These are phyloP conservation scores for Indicator indicator DNA, from an alignment of 2,113 vertebrate species.

Conservation along the genomic window DNA sequence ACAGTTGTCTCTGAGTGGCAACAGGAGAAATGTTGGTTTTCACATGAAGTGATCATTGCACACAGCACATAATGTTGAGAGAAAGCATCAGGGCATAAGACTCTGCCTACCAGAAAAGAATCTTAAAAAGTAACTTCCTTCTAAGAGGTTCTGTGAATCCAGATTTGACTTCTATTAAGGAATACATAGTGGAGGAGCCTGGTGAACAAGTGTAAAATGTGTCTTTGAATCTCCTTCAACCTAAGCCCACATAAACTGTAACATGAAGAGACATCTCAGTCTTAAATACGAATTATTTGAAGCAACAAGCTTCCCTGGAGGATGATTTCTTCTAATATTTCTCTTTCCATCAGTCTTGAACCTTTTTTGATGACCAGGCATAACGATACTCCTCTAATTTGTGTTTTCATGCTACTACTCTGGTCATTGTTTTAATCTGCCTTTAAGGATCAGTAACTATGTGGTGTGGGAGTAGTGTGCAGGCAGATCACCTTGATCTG, in stretches of 20 bases:
- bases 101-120: background rate
- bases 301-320: background rate
- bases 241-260: background rate
- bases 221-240: background rate
- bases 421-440: background rate
- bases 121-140: background rate
- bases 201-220: background rate
- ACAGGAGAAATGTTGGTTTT: background rate
- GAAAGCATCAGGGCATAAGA: background rate
- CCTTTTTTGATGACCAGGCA: background rate
- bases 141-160: background rate
- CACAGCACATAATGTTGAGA: background rate
- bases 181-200: background rate
- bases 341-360: background rate
- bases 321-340: background rate
- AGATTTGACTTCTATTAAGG: background rate
- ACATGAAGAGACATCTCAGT: background rate
- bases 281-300: background rate
- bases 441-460: background rate
- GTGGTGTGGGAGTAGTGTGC: background rate
- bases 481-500: background rate
- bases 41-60: background rate
- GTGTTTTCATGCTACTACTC: background rate
- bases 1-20: background rate
- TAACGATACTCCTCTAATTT: background rate